Base-by-base conservation (phyloP, 1,140 invertebrate genomes). In the Tribolium madens region DNA sequence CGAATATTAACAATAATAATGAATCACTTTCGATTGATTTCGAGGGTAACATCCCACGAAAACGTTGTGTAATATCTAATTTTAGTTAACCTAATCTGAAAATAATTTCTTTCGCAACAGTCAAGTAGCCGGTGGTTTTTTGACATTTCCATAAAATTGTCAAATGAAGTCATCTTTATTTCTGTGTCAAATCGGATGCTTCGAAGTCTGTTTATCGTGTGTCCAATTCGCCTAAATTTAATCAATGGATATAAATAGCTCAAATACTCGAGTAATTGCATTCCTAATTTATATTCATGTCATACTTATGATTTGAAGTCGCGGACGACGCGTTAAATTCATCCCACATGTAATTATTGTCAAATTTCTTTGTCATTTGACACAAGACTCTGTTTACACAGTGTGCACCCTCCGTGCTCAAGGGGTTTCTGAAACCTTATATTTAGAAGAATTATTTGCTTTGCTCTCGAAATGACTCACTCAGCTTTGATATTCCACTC, bases 181-280 rank as follows among this genome's bases (percentile, higher is more conserved):
- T 72, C 18, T n/a, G n/a, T n/a, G n/a, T n/a, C n/a, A n/a, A n/a
- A n/a, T n/a, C n/a, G n/a, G 46, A 72, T 31, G 18, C 7, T 26
- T 50, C 3, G 47, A 47, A 71, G 42, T 18, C n/a, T 72, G 70
- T 71, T 71, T 71, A 71, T 71, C 47, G 15, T 72, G 26, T 31
- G 26, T 52, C 26, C 26, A 72, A 72, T 72, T 72, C 42, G 46
- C 2, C 7, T 50, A 72, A 52, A 72, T 50, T 72, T 72, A 48
- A 72, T 72, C 70, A 72, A 72, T 72, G 70, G 50, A 52, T 72
- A 72, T 72, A 72, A 72, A 72, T 72, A 72, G 70, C 70, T 72
- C 46, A 33, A 72, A 72, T 47, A 12, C 12, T 52, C 46, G 52
- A 50, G 69, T 72, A 72, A 72, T 72, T 72, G 70, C 70, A 72